Conservation (phyloP, 2,113 vertebrate species). For the Machaerirhynchus nigripectus region DNA sequence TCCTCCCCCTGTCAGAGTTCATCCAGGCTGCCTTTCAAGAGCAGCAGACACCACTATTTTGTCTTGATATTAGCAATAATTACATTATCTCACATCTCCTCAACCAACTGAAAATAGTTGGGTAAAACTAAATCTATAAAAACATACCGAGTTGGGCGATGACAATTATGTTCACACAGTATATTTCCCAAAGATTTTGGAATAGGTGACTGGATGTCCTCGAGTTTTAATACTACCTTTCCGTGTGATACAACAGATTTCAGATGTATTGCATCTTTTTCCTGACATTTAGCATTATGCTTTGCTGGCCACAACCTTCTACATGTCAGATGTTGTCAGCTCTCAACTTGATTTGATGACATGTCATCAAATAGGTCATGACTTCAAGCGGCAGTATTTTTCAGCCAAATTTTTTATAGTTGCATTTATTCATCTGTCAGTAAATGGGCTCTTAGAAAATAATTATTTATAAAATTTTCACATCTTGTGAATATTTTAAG, state of each 20-base stretch:
- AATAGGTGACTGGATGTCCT: background rate
- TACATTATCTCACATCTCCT: background rate
- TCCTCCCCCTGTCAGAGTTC: background rate
- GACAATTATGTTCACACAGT: fast-evolving
- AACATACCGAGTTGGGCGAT: background rate
- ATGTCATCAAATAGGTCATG: background rate
- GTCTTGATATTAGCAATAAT: background rate
- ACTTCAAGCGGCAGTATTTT: background rate
- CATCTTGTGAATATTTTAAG: background rate
- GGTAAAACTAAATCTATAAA: background rate
- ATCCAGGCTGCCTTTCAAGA: background rate
- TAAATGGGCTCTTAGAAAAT: background rate
- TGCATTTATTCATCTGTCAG: background rate
- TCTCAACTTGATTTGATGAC: background rate
- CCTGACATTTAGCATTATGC: background rate
- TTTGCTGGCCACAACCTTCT: background rate
- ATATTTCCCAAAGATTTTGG: background rate
- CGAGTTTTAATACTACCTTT: background rate
- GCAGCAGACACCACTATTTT: background rate
- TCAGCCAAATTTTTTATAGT: background rate
- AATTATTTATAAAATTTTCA: background rate
- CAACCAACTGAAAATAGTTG: background rate
- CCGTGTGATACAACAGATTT: background rate
- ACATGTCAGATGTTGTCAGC: background rate
- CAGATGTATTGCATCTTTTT: background rate